phyloP scores from a whole-genome alignment of 2,888 invertebrate genomes.

The Thyatira batis region DNA sequence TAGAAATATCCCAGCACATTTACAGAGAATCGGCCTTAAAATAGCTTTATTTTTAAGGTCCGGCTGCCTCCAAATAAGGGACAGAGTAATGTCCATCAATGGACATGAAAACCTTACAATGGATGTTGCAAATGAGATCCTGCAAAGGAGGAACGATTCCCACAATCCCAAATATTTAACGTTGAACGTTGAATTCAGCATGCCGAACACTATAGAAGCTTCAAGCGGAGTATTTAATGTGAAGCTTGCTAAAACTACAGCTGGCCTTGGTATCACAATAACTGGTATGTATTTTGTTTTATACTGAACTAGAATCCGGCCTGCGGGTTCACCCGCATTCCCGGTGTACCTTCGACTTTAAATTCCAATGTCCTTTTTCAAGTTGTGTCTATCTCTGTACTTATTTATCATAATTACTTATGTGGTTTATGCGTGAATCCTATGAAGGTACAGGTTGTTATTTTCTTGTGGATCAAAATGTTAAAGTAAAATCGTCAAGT shows the following conservation, averaged over 20 bases:
- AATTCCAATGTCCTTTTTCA: too few relatives aligned
- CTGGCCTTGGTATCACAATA: slow-evolving; percentile 94
- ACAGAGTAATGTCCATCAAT: slow-evolving; percentile 92
- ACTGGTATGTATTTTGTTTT: slow-evolving; percentile 80
- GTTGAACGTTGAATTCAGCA: slow-evolving; percentile 93
- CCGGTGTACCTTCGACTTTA: too few relatives aligned
- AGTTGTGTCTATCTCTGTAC: too few relatives aligned
- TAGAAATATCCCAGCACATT: too few relatives aligned
- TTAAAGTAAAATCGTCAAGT: neutral
- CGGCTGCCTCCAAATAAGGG: slow-evolving; percentile 89
- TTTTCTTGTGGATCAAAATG: neutral
- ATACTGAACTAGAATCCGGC: too few relatives aligned
- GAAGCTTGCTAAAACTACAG: slow-evolving; percentile 90
- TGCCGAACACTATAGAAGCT: slow-evolving; percentile 95
- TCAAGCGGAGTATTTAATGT: slow-evolving; percentile 95
- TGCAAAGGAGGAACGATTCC: slow-evolving; percentile 81
- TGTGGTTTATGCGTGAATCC: too few relatives aligned
- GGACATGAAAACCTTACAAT: slow-evolving; percentile 86
- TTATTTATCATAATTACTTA: too few relatives aligned
- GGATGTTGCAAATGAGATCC: slow-evolving; percentile 83
- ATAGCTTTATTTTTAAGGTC: slow-evolving; percentile 72
- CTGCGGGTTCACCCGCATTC: too few relatives aligned
- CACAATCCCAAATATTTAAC: slow-evolving; percentile 86
- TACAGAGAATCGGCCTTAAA: too few relatives aligned
- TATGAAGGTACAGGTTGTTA: slow-evolving; percentile 2